phyloP scores from a whole-genome alignment of 2,797 vertebrate genomes.

The Aldrovandia affinis region DNA sequence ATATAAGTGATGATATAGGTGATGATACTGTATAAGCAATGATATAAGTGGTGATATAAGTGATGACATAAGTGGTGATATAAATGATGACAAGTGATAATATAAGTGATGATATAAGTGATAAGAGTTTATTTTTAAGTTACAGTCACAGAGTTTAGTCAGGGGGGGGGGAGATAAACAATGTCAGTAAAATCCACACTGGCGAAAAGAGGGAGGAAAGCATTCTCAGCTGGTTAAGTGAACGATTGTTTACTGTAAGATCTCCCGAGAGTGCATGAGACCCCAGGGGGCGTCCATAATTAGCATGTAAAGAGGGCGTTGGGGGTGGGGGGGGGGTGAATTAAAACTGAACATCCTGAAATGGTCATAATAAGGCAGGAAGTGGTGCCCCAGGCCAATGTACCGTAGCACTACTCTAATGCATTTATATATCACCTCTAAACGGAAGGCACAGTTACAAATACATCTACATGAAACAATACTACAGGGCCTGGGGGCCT shows the following conservation, averaged over 20 bases:
- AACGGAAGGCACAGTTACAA: slow-evolving; percentile 87
- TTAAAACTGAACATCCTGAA: slow-evolving; percentile 83
- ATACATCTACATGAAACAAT: slow-evolving; percentile 94
- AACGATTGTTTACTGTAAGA: slow-evolving; percentile 78
- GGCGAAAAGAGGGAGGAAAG: slow-evolving; percentile 34
- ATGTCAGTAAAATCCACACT: no score
- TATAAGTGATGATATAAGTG: neutral
- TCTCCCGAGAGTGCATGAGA: slow-evolving; percentile 63
- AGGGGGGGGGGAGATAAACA: neutral
- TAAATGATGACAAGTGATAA: no score
- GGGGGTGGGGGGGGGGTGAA: slow-evolving; percentile 63
- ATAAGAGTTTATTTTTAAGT: neutral
- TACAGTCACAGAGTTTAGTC: neutral
- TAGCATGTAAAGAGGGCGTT: slow-evolving; percentile 70
- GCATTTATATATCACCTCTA: slow-evolving; percentile 82
- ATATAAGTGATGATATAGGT: no score
- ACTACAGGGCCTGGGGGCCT: slow-evolving; percentile 84
- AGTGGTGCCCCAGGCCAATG: slow-evolving; percentile 82
- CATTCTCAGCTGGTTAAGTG: slow-evolving; percentile 60
- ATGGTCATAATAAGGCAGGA: slow-evolving; percentile 74
- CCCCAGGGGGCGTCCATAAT: slow-evolving; percentile 83
- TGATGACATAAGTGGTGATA: no score
- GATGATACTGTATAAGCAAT: no score
- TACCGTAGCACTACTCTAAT: slow-evolving; percentile 84
- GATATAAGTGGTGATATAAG: no score